Base-by-base conservation (phyloP, 2,888 invertebrate genomes). In the Andrena hattorfiana region DNA sequence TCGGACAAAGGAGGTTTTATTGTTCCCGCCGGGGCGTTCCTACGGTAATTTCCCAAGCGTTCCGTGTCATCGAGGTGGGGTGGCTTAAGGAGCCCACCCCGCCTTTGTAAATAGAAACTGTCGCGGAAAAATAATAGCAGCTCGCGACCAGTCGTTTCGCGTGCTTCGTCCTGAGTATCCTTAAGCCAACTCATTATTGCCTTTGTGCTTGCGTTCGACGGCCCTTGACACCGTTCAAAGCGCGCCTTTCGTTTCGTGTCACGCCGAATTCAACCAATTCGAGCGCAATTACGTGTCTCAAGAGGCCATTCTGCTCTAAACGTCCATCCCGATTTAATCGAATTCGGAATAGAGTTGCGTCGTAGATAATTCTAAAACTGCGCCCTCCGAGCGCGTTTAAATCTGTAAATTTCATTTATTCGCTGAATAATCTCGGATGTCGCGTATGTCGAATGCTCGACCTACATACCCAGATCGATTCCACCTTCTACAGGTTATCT, bases 21-120 rank as follows among this genome's bases (percentile, higher is more conserved):
- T 60, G 26, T 51, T 0, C 49, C 32, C 5, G 2, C 0, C 23
- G 20, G 48, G 0, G 10, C 35, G 4, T 64, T 69, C 49, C 30
- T 16, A 0, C 10, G 26, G 48, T 20, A 74, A 60, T 81, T 74
- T 48, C 67, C 42, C 42, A 16, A 28, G 26, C 54, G n/a, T 35
- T 77, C 28, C 69, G 79, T 51, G 69, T 60, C 70, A 70, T 60
- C 35, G 76, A 42, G 16, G 1, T 13, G 42, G 42, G 78, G 13
- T 13, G 51, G 54, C 32, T 69, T 30, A 49, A 79, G 59, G 59
- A 66, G 63, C 20, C 49, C 42, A 20, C 10, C 2, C n/a, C 32
- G 26, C 23, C 23, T 20, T 28, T 30, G 56, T 23, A 32, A 64
- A 54, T 42, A 26, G 68, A 59, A 76, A 76, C 28, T 26, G 26